phyloP scores from a whole-genome alignment of 2,888 invertebrate species.

The Drosophila borborema region DNA sequence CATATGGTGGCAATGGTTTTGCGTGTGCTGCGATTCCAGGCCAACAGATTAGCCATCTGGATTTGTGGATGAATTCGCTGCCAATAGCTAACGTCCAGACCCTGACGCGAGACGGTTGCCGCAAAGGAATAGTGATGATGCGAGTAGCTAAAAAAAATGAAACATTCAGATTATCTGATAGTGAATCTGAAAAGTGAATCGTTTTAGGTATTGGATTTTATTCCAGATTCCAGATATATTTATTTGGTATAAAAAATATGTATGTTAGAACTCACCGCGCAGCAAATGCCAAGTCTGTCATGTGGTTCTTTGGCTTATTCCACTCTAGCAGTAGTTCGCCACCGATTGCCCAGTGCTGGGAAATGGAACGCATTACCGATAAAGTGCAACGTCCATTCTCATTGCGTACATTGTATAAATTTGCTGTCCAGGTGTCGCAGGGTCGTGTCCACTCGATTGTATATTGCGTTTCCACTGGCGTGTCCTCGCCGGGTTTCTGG shows the following conservation, averaged over 20 bases:
- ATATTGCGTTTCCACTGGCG: conserved; percentile 71
- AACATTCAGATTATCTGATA: neutral
- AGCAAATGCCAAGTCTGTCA: conserved; percentile 80
- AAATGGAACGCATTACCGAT: conserved; percentile 82
- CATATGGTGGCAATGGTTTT: conserved; percentile 82
- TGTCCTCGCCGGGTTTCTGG: conserved; percentile 69
- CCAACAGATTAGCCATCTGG: conserved; percentile 83
- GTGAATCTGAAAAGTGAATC: too few relatives aligned
- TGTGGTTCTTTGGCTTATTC: conserved; percentile 67
- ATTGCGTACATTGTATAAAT: conserved; percentile 78
- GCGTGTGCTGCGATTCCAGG: conserved; percentile 78
- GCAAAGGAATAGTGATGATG: conserved; percentile 79
- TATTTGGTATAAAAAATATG: too few relatives aligned
- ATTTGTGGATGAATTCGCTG: conserved; percentile 82
- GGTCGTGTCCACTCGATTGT: conserved; percentile 76
- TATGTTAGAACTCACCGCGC: conserved; percentile 56
- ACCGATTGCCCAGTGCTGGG: conserved; percentile 80
- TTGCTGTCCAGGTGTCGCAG: conserved; percentile 79
- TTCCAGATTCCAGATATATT: too few relatives aligned
- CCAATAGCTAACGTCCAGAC: conserved; percentile 84
- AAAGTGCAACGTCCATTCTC: conserved; percentile 81
- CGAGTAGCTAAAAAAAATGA: conserved; percentile 65
- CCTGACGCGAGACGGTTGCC: conserved; percentile 80
- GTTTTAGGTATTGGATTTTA: too few relatives aligned
- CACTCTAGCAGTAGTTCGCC: conserved; percentile 83